phyloP scores from a whole-genome alignment of 2,888 invertebrate genomes.

The Maniola hyperantus region DNA sequence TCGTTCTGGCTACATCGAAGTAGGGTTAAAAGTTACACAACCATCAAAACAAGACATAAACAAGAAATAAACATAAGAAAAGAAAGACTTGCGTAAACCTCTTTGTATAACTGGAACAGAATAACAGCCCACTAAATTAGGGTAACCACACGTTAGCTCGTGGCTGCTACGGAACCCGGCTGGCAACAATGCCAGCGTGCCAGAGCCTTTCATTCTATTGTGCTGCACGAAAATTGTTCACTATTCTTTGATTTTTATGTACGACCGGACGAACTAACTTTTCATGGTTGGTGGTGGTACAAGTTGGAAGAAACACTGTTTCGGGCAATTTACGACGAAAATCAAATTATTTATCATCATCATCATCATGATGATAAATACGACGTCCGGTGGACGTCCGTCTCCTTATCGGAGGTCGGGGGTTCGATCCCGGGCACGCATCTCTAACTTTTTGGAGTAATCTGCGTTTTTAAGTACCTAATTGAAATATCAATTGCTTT shows the following conservation, averaged over 20 bases:
- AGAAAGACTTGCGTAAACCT: constrained; percentile 24
- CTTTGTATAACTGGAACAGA: constrained; percentile 2
- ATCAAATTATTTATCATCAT: too few species aligned
- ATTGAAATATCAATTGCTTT: too few species aligned
- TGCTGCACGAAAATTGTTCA: constrained; percentile 44
- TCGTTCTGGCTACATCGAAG: too few species aligned
- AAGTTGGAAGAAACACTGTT: constrained; percentile 21
- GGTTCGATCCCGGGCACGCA: too few species aligned
- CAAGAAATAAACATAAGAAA: constrained; percentile 26
- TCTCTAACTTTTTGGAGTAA: too few species aligned
- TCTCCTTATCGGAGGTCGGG: too few species aligned
- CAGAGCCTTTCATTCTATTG: constrained; percentile 45
- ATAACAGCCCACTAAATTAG: constrained; percentile 34
- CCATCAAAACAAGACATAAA: too few species aligned
- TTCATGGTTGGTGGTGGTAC: constrained; percentile 38
- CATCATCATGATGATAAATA: too few species aligned
- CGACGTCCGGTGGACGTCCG: too few species aligned
- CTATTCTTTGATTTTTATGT: constrained; percentile 46
- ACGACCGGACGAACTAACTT: constrained; percentile 38
- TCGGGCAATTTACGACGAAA: too few species aligned
- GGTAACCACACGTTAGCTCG: constrained; percentile 32
- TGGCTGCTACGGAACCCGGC: constrained; percentile 26
- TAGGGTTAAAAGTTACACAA: neutral
- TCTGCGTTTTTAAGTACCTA: too few species aligned
- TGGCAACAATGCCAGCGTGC: constrained; percentile 16